These are phyloP conservation scores for Thyatira batis DNA, from an alignment of 2,888 invertebrate species.

Conservation along the genomic window DNA sequence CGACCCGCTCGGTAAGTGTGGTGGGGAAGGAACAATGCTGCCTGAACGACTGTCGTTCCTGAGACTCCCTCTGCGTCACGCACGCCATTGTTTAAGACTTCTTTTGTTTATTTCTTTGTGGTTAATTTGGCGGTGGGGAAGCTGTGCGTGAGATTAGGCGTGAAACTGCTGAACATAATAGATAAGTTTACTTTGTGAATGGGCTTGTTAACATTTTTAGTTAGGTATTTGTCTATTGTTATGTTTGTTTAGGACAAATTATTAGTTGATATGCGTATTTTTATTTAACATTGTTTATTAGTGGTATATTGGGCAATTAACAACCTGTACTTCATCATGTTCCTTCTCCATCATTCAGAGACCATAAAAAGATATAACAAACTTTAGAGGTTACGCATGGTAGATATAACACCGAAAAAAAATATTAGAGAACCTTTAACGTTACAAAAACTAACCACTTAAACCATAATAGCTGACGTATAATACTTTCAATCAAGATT, in stretches of 20 bases:
- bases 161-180: slow-evolving; percentile 50
- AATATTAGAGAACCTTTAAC: slow-evolving; percentile 8
- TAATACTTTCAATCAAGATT: slow-evolving; percentile 24
- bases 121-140: slow-evolving; percentile 54
- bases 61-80: slow-evolving; percentile 60
- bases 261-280: no score
- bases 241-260: background rate
- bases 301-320: no score
- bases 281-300: no score
- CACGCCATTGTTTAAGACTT: slow-evolving; percentile 56
- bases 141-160: slow-evolving; percentile 46
- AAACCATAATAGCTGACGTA: slow-evolving; percentile 26
- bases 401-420: background rate
- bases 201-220: slow-evolving; percentile 9
- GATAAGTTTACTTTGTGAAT: slow-evolving; percentile 32
- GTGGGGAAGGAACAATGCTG: slow-evolving; percentile 59
- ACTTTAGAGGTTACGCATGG: no score
- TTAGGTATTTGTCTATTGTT: background rate
- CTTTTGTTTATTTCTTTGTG: slow-evolving; percentile 66
- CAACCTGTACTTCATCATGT: no score
- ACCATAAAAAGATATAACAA: no score
- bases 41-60: slow-evolving; percentile 44
- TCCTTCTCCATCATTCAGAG: no score
- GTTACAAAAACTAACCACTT: slow-evolving; percentile 33
- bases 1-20: slow-evolving; percentile 43